Evolutionary conservation across 2,797 vertebrate genomes (phyloP).

Genomic region (Pseudochirops corinnae): DNA sequence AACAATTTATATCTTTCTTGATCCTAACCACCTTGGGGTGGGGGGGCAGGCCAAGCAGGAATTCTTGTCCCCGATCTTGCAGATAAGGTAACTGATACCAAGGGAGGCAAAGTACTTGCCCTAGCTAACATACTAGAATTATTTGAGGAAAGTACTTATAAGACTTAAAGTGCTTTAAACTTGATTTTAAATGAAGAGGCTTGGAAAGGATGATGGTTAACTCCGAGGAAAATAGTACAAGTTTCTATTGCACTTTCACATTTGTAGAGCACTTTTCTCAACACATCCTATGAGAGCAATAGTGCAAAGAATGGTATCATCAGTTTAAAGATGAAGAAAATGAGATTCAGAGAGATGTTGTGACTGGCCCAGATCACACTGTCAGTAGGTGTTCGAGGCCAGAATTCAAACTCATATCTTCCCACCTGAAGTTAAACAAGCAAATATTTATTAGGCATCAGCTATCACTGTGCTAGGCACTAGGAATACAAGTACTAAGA

Average conservation of each 20-base stretch:
- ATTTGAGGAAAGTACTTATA: not conserved
- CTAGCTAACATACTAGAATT: not conserved
- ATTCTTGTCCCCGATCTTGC: not conserved
- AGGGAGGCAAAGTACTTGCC: not conserved
- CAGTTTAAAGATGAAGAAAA: not conserved
- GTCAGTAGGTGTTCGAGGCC: not conserved
- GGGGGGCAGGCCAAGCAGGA: not conserved
- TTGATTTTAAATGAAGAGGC: not conserved
- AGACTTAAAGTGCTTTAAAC: not conserved
- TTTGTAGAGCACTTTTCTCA: not conserved
- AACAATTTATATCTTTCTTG: not conserved
- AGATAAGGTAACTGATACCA: not conserved
- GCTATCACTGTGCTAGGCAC: not conserved
- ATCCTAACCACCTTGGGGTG: not conserved
- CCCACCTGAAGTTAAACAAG: not conserved
- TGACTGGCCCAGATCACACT: not conserved
- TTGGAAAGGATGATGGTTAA: not conserved
- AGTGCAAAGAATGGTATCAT: not conserved
- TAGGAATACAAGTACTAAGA: not conserved
- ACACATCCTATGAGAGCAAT: not conserved
- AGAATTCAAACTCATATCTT: not conserved
- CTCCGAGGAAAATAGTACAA: not conserved
- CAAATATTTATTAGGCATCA: not conserved
- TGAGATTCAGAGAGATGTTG: not conserved
- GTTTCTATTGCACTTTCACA: not conserved